phyloP scores from a whole-genome alignment of 64 coral and sea anemone species.

The Montipora sp. region DNA sequence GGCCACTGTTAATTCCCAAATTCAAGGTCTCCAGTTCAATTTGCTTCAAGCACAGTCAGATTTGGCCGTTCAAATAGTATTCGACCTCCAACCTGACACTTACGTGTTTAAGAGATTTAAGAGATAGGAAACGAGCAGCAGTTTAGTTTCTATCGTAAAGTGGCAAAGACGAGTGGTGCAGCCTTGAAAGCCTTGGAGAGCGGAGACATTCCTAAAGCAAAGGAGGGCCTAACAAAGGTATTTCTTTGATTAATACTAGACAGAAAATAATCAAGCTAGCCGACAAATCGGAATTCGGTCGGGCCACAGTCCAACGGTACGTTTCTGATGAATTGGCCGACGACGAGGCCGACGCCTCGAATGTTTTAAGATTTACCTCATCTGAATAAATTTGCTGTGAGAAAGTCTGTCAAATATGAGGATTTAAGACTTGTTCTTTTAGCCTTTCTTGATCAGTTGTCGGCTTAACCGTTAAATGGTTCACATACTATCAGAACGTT shows the following conservation, averaged over 20 bases:
- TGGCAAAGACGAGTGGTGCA: neutral
- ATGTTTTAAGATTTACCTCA: neutral
- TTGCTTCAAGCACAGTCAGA: neutral
- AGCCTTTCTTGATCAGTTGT: neutral
- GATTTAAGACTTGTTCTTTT: neutral
- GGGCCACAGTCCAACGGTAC: neutral
- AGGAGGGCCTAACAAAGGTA: constrained; percentile 19
- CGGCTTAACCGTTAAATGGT: neutral
- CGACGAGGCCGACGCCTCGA: neutral
- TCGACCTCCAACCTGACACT: neutral
- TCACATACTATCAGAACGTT: constrained; percentile 4
- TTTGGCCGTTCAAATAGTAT: neutral
- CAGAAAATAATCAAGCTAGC: constrained; percentile 8
- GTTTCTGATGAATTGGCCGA: neutral
- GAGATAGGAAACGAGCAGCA: constrained; percentile 30
- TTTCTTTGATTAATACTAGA: neutral
- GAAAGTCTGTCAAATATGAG: constrained; percentile 13
- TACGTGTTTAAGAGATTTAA: neutral
- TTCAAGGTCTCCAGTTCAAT: too few relatives aligned
- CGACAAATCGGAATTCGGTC: neutral
- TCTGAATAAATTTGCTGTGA: neutral
- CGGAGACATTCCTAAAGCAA: neutral
- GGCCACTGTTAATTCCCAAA: too few relatives aligned
- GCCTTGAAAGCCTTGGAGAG: constrained; percentile 4
- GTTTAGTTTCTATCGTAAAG: constrained; percentile 10